Evolutionary conservation across 2,888 invertebrate species (phyloP), one percentile per base, ranked within the genome.

Genomic region (Caenorhabditis zanzibari): DNA sequence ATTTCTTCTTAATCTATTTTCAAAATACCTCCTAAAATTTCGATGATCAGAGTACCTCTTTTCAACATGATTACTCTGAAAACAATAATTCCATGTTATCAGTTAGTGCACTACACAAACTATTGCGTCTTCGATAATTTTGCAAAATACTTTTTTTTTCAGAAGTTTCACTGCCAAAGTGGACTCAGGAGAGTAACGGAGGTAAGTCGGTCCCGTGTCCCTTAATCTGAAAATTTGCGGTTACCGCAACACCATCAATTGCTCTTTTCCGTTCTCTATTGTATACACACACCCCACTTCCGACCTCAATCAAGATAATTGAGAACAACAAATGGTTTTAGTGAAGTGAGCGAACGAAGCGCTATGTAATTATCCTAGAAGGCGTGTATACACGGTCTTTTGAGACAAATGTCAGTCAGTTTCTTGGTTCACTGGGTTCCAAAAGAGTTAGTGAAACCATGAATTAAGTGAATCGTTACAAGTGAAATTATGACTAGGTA

Each of bases 241-340:
- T 24, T 63, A 22, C 38, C 58, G 32, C 58, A 28, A 35, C 35
- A 28, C 61, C 79, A 69, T 71, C 79, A 63, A 79, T 71, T 71
- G 79, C 71, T 79, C 79, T 54, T 64, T 79, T 79, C 79, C 71
- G 47, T 14, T 79, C 64, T 72, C 71, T 61, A 54, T 79, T 79
- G 64, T 79, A 38, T 32, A 24, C 44, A 54, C 32, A 28, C 47
- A 44, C 22, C n/a, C 28, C 64, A 79, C 64, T 79, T 79, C 61
- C 63, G 71, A 56, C 61, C 61, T 52, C 79, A 71, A 64, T 64
- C 63, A 38, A 35, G 22, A 71, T 71, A 79, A 79, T 79, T 79
- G 79, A 71, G 71, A 71, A 79, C 79, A 71, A 79, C 71, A 79
- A 71, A 79, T 79, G 71, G 47, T 63, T 71, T 38, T 61, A 58